Base-by-base conservation (phyloP, 2,888 invertebrate genomes). In the Cantharis nigra region DNA sequence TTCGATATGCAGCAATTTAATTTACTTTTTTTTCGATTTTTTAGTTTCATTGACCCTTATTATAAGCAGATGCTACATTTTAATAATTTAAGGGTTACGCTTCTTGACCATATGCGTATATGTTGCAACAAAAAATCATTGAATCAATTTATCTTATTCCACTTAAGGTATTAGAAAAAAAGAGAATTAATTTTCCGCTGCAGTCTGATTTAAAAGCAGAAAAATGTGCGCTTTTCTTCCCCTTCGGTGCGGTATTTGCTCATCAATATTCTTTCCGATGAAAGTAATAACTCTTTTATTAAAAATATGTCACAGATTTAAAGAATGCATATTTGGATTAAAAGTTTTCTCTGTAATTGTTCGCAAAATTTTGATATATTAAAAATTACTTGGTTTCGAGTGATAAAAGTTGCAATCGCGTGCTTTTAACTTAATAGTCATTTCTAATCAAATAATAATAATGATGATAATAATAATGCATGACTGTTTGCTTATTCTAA, bases 251-350 rank as follows among this genome's bases (percentile, higher is more conserved):
- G 20, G 62, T 64, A 62, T 33, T 64, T 49, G n/a, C 75, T 77
- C 77, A 73, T 79, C 79, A 77, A 79, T 79, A 79, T 77, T 77
- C 79, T 71, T 63, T 33, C 79, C 75, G 77, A 79, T 79, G 79
- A 74, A 79, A 79, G 76, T 78, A 81, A 81, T 81, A 81, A 80
- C 81, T 80, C 81, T 79, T 81, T 81, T 81, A 80, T 81, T 83
- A 82, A 82, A 83, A 83, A 83, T 81, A 78, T 82, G 83, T 83
- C 81, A 79, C 81, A 79, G 80, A 77, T 74, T 72, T 33, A 75
- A 82, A 81, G 80, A 82, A 81, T 80, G 76, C 76, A 75, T 72
- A 75, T 72, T 76, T 76, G 80, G 80, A 82, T 83, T 80, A 82
- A 83, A 82, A 80, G 76, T 82, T 82, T 79, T 70, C 72, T 78